These are phyloP conservation scores for Smittia aterrima DNA, from an alignment of 2,888 invertebrate genomes.

Conservation along the genomic window DNA sequence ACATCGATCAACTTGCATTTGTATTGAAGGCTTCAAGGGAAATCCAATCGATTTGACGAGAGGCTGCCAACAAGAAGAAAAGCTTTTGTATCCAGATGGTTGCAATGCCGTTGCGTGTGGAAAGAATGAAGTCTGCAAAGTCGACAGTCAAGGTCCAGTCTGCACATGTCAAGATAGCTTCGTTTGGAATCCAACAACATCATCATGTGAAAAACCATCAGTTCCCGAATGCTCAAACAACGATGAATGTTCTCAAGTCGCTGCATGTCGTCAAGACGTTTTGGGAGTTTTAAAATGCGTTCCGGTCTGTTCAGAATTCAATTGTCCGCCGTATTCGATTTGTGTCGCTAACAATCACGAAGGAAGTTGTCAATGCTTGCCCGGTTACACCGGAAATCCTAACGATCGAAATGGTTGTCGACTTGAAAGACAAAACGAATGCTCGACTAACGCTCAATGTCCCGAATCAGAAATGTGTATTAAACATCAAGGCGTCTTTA, in stretches of 20 bases:
- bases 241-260: constrained; percentile 66
- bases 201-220: constrained; percentile 81
- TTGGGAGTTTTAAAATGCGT: constrained; percentile 81
- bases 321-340: constrained; percentile 79
- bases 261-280: constrained; percentile 78
- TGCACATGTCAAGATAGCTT: constrained; percentile 78
- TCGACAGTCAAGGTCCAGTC: constrained; percentile 65
- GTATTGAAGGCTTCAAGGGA: constrained; percentile 76
- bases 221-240: constrained; percentile 76
- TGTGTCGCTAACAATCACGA: constrained; percentile 72
- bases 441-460: constrained; percentile 77
- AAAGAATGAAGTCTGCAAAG: constrained; percentile 74
- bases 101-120: constrained; percentile 80
- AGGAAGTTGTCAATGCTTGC: constrained; percentile 78
- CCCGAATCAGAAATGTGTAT: constrained; percentile 78
- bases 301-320: constrained; percentile 74
- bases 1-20: constrained; percentile 83
- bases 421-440: constrained; percentile 69
- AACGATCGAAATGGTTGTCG: constrained; percentile 86
- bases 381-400: constrained; percentile 84
- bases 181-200: constrained; percentile 79
- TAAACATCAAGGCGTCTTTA: constrained; percentile 59
- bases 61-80: constrained; percentile 74
- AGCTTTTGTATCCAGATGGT: constrained; percentile 57
- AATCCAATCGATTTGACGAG: constrained; percentile 75